Base-by-base conservation (phyloP, 2,888 invertebrate genomes). In the Hirtodrosophila alboralis region DNA sequence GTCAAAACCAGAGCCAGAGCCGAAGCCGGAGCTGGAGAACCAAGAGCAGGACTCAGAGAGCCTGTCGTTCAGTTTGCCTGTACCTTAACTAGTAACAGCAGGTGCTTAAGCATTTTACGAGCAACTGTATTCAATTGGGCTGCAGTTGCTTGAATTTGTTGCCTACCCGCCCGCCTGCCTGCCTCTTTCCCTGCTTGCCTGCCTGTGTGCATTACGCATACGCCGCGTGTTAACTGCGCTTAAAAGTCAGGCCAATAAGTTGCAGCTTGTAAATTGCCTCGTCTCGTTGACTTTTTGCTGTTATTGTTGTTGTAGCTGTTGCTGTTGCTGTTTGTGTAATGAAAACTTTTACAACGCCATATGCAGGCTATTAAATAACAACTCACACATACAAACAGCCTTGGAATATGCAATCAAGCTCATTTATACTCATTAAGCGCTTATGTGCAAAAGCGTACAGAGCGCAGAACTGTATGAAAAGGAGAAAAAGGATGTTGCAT, bases 291-390 rank as follows among this genome's bases (percentile, higher is more conserved):
- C 69, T 65, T 52, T 33, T 31, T 65, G 27, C 61, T 63, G 12
- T 38, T 44, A 40, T 18, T 53, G 51, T 33, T 72, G 37, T 31
- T 63, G 49, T 33, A 44, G 33, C n/a, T 76, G 73, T 18, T 65
- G 54, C 37, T 71, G 69, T 57, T 70, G 83, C 75, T 84, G 85
- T 78, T 84, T 83, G 85, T 83, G 83, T 83, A 79, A 85, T 79
- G 83, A 78, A 79, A 79, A 79, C 79, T 85, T 85, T 85, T 85
- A 85, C 79, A 79, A 80, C 84, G 86, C 80, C 86, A 85, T 79
- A 80, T 85, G 80, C 86, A 83, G 73, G 80, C 86, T 83, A 83
- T 83, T 83, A 85, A 85, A 79, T 85, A 84, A 77, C 54, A 75
- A 41, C 64, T 52, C 63, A 49, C 78, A 73, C 59, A 43, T 63